Evolutionary conservation across 1,140 invertebrate genomes (phyloP), one percentile per base, ranked within the genome.

Genomic region (Drusus annulatus): DNA sequence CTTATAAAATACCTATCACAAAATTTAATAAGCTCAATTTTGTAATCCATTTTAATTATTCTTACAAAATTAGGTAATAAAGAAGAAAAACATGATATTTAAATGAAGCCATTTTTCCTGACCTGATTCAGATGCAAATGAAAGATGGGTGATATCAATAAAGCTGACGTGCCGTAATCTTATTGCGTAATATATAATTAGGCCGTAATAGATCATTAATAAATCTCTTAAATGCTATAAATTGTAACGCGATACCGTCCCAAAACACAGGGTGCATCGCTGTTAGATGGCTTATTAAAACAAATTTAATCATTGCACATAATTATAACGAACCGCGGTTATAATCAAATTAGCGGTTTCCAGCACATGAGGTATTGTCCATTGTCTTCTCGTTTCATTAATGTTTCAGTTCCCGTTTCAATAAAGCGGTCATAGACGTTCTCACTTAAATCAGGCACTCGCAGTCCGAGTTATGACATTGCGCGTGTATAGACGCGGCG

Each of bases 381-480:
- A 76, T 76, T 76, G 75, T 76, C 75, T 63, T 75, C 52, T 19
- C 60, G n/a, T 51, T 62, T 63, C 45, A 76, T 63, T 76, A 76
- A 60, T 76, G 54, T 71, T 50, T 52, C 25, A 51, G 68, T 71
- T 71, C 68, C 68, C 68, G 75, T 63, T 63, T 62, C 60, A 76
- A 76, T 76, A 76, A 76, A 60, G 45, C 56, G 68, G 68, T 71
- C 68, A 71, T 71, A 65, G 50, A 65, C 62, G 25, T 82, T 80
- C 81, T 74, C 77, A 82, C 77, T 82, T 79, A 82, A 82, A 82
- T 82, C 77, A 82, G 21, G 69, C 58, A n/a, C 28, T 25, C 65
- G n/a, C 23, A 21, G 25, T 52, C 28, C 51, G 62, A 31, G 16
- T 45, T 58, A 71, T 73, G 60, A 23, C 60, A 76, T 76, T 79